Evolutionary conservation across 2,797 vertebrate species (phyloP).

Genomic region (Pseudochirops cupreus): DNA sequence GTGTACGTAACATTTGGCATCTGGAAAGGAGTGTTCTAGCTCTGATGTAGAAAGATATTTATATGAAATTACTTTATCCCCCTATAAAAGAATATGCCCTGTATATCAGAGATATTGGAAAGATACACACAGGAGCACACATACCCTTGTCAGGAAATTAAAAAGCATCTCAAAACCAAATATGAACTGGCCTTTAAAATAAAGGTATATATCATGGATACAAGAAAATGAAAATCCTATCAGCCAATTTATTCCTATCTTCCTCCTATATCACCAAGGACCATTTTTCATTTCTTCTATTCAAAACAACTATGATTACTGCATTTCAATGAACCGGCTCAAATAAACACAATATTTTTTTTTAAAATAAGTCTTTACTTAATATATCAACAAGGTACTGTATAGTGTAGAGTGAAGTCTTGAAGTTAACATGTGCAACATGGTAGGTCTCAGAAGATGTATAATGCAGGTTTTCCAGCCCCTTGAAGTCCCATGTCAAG

Average conservation of each 20-base stretch:
- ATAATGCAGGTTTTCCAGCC: conserved; percentile 80
- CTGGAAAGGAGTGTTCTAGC: neutral
- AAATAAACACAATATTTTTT: conserved; percentile 83
- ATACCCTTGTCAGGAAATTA: neutral
- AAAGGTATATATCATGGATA: neutral
- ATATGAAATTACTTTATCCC: neutral
- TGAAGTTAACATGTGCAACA: conserved; percentile 85
- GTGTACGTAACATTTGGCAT: neutral
- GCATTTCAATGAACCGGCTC: conserved; percentile 75
- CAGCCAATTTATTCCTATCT: neutral
- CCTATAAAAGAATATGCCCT: conserved; percentile 28
- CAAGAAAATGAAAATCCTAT: conserved; percentile 15
- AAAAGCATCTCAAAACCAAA: neutral
- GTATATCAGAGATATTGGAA: conserved; percentile 21
- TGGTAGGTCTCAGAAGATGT: conserved; percentile 81
- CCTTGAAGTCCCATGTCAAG: conserved; percentile 80
- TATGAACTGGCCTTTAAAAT: neutral
- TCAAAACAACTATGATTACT: conserved; percentile 30
- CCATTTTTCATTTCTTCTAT: neutral
- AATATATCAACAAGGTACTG: conserved; percentile 87
- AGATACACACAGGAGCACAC: neutral
- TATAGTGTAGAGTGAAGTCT: conserved; percentile 85
- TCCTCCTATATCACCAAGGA: neutral
- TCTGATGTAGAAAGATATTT: neutral
- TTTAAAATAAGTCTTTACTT: conserved; percentile 88